Evolutionary conservation across 1,140 invertebrate genomes (phyloP), one percentile per base, ranked within the genome.

Genomic region (Drosophila suzukii): DNA sequence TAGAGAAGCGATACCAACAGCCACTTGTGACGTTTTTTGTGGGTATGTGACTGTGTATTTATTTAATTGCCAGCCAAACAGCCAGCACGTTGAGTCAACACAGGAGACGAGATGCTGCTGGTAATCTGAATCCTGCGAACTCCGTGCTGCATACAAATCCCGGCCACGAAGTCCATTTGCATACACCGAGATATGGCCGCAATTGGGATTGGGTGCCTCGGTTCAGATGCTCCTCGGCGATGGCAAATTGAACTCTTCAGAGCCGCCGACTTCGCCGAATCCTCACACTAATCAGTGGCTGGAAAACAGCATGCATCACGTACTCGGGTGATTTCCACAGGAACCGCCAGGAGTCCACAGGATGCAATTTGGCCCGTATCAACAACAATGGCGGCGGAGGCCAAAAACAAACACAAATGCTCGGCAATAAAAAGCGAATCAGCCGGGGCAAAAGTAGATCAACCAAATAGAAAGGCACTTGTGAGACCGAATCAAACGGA

Each of bases 331-430:
- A 43, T 43, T 17, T 39, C 56, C 71, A 51, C 34, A 63, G 36
- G 32, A 68, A 15, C 30, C 36, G 32, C 27, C n/a, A 12, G 61
- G 32, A 76, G 61, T 62, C 60, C 24, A 53, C 58, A 67, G 50
- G 65, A 86, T 86, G 79, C 84, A 89, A 80, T 86, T 86, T 83
- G 84, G 70, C 79, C 65, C 76, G 66, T 57, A 83, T 70, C 74
- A 70, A 77, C 74, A 78, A 78, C 75, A 78, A 77, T 71, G 44
- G 43, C 39, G 39, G 70, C 30, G 54, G 17, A n/a, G 41, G 47
- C 68, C 71, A 59, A 77, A 82, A 76, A 78, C 68, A 72, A 84
- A 74, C 43, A 3, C 76, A 63, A 85, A 73, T 68, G 71, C 63
- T 65, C 71, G 66, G 47, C 71, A 75, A 73, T 66, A 77, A 81